Conservation (phyloP, 2,888 invertebrate genomes). For the Palloptera scutellata region DNA sequence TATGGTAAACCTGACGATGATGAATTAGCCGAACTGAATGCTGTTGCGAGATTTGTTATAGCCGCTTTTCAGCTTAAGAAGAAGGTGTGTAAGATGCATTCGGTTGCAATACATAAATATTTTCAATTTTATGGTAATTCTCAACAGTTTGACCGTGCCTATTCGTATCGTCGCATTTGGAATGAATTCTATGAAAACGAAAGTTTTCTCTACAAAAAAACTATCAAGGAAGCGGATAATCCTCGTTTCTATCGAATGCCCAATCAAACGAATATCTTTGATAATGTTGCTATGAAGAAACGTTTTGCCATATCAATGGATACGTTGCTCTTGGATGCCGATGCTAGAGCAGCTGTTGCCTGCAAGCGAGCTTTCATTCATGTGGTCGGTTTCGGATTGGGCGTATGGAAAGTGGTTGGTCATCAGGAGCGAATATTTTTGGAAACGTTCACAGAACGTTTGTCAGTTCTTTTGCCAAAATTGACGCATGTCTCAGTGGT, state of each 20-base stretch:
- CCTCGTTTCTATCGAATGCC: slow-evolving; percentile 48
- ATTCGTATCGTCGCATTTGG: slow-evolving; percentile 46
- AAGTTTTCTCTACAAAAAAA: slow-evolving; percentile 44
- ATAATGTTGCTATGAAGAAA: slow-evolving; percentile 57
- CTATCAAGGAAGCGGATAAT: slow-evolving; percentile 41
- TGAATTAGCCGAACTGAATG: neutral
- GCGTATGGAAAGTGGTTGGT: slow-evolving; percentile 71
- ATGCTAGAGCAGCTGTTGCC: slow-evolving; percentile 66
- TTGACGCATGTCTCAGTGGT: slow-evolving; percentile 70
- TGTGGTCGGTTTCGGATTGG: slow-evolving; percentile 73
- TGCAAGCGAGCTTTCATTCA: slow-evolving; percentile 70
- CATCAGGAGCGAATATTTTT: slow-evolving; percentile 72
- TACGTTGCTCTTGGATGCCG: slow-evolving; percentile 70
- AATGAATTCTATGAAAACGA: slow-evolving; percentile 45
- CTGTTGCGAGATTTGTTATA: neutral
- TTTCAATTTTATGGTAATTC: neutral
- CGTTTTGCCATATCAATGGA: slow-evolving; percentile 69
- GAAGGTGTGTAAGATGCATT: no score
- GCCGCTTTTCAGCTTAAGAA: no score
- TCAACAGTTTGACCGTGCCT: neutral
- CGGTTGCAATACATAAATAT: no score
- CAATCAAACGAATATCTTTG: slow-evolving; percentile 52
- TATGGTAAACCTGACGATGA: slow-evolving; percentile 51
- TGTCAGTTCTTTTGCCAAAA: slow-evolving; percentile 65
- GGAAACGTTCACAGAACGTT: slow-evolving; percentile 70